Evolutionary conservation across 2,113 vertebrate species (phyloP).

Genomic region (Chauna torquata): DNA sequence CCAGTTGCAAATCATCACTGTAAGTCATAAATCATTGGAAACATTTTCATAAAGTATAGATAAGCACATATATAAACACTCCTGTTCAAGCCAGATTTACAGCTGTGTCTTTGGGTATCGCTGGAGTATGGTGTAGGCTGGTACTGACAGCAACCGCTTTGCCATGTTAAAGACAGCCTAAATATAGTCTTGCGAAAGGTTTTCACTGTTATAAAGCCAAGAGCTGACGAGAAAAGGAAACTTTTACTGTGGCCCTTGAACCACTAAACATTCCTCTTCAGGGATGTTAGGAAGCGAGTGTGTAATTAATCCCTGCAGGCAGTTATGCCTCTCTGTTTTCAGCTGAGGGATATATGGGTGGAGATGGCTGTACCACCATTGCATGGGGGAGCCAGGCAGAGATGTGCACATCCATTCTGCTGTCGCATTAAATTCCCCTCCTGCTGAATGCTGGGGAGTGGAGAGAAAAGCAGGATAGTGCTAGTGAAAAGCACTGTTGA

Average conservation of each 20-base stretch:
- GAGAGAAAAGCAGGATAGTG: background rate
- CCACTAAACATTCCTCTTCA: background rate
- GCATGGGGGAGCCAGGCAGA: background rate
- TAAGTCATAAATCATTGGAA: background rate
- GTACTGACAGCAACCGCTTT: background rate
- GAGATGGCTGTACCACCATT: background rate
- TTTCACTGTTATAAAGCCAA: background rate
- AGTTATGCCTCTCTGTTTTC: background rate
- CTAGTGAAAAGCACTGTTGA: background rate
- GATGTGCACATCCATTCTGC: background rate
- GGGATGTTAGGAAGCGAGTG: too few species aligned
- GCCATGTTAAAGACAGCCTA: background rate
- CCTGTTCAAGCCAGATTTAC: background rate
- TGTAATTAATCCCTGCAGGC: background rate
- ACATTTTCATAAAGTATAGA: background rate
- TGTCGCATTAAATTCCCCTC: background rate
- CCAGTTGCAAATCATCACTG: background rate
- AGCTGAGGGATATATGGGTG: too few species aligned
- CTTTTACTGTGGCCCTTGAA: background rate
- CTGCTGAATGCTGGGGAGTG: background rate
- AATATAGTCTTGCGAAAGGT: background rate
- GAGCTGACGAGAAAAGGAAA: background rate
- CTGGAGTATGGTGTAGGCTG: background rate
- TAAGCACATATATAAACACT: background rate
- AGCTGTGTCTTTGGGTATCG: background rate